A percentile compares a stretch with the other conserved stretches of the same genome.
These are phyloP conservation scores for Apocheima hispidaria DNA, from an alignment of 2,888 invertebrate species.

Conservation along the genomic window DNA sequence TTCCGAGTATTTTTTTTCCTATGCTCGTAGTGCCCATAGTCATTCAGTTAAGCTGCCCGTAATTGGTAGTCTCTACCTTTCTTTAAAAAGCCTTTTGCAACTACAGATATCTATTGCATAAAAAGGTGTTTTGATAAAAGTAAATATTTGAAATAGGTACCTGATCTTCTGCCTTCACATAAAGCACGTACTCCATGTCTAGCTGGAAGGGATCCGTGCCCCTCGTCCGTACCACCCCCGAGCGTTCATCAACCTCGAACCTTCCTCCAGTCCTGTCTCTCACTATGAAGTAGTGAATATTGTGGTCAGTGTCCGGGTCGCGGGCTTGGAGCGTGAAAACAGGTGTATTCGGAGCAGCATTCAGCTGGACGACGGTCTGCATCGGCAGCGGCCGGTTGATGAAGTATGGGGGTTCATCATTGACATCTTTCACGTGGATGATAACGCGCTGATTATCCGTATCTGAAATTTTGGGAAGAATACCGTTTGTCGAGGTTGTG, in stretches of 20 bases:
- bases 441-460: conserved; percentile 98
- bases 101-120: too few relatives aligned
- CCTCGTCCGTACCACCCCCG: conserved; percentile 96
- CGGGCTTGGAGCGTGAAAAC: conserved; percentile 99
- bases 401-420: conserved; percentile 98
- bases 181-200: conserved; percentile 98
- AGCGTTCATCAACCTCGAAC: conserved; percentile 96
- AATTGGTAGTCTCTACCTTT: too few relatives aligned
- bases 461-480: conserved; percentile 86
- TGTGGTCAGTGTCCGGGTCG: conserved; percentile 98
- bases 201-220: conserved; percentile 97
- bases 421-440: conserved; percentile 97
- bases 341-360: conserved; percentile 97
- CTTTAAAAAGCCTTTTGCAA: too few relatives aligned
- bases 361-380: conserved; percentile 98
- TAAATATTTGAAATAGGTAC: conserved; percentile 51
- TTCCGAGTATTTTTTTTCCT: too few relatives aligned
- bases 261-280: conserved; percentile 93
- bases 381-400: conserved; percentile 98
- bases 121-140: background rate
- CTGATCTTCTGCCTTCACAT: conserved; percentile 98
- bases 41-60: too few relatives aligned
- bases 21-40: too few relatives aligned
- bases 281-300: conserved; percentile 98
- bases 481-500: background rate